A percentile compares a stretch with the other conserved stretches of the same genome.
These are phyloP conservation scores for Zeuzera pyrina DNA, from an alignment of 2,888 invertebrate genomes.

Conservation along the genomic window DNA sequence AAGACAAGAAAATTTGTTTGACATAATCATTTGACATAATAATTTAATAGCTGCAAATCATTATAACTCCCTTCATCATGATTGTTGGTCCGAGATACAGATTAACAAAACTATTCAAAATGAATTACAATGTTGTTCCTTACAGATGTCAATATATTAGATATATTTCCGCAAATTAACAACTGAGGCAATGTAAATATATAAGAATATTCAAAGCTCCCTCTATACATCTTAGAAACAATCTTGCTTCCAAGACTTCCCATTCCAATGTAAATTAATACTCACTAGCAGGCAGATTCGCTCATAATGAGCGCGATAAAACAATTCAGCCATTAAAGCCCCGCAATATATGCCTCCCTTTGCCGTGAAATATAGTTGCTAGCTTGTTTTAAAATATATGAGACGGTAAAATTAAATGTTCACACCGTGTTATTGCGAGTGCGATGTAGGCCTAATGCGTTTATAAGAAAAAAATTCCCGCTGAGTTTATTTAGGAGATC, in stretches of 20 bases:
- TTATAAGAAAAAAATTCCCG: neutral
- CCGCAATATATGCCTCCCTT: conserved; percentile 45
- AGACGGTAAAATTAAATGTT: conserved; percentile 36
- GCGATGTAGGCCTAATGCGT: neutral
- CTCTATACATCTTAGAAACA: neutral
- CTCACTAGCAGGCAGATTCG: conserved; percentile 31
- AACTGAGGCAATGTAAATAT: no score
- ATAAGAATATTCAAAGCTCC: no score
- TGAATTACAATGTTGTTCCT: no score
- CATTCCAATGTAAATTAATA: conserved; percentile 40
- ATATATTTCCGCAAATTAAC: no score
- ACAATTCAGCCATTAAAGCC: conserved; percentile 47
- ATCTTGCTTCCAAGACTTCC: conserved; percentile 2
- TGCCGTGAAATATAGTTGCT: conserved; percentile 38
- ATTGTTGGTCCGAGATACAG: no score
- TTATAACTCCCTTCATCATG: no score
- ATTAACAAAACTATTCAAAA: no score
- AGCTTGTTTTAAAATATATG: conserved; percentile 42
- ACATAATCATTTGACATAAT: no score
- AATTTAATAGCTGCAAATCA: no score
- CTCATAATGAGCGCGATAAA: conserved; percentile 62
- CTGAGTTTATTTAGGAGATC: neutral
- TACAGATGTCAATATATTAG: no score
- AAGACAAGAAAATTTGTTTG: no score
- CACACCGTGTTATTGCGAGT: conserved; percentile 1